These are phyloP conservation scores for Halcyon senegalensis DNA, from an alignment of 2,113 vertebrate genomes.

Conservation along the genomic window DNA sequence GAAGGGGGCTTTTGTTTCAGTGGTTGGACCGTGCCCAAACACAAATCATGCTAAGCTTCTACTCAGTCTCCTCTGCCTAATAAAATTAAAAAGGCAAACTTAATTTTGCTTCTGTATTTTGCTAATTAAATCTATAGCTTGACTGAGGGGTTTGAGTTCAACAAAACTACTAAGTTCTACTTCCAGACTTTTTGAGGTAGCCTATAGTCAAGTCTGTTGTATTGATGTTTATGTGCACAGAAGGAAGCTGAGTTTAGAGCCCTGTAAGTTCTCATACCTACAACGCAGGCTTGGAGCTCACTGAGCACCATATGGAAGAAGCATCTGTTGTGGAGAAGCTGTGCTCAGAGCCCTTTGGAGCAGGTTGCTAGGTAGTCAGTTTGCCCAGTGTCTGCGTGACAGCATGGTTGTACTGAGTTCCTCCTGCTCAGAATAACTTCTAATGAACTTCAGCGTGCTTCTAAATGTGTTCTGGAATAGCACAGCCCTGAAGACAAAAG, in stretches of 20 bases:
- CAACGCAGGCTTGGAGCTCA: background rate
- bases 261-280: background rate
- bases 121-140: background rate
- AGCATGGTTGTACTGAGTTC: background rate
- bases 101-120: background rate
- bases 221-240: background rate
- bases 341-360: background rate
- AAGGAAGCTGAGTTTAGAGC: background rate
- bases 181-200: background rate
- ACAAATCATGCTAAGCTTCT: background rate
- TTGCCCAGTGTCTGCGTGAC: background rate
- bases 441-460: background rate
- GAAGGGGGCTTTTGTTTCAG: background rate
- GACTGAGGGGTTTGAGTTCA: background rate
- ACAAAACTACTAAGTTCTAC: background rate
- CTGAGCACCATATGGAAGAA: slow-evolving; percentile 27
- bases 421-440: background rate
- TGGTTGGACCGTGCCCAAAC: background rate
- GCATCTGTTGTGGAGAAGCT: background rate
- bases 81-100: slow-evolving; percentile 1
- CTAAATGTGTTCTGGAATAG: background rate
- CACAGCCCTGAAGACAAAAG: background rate
- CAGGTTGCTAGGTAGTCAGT: slow-evolving; percentile 20
- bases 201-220: background rate
- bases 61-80: background rate